phyloP scores from a whole-genome alignment of 2,113 vertebrate genomes.

The Nipponia nippon region DNA sequence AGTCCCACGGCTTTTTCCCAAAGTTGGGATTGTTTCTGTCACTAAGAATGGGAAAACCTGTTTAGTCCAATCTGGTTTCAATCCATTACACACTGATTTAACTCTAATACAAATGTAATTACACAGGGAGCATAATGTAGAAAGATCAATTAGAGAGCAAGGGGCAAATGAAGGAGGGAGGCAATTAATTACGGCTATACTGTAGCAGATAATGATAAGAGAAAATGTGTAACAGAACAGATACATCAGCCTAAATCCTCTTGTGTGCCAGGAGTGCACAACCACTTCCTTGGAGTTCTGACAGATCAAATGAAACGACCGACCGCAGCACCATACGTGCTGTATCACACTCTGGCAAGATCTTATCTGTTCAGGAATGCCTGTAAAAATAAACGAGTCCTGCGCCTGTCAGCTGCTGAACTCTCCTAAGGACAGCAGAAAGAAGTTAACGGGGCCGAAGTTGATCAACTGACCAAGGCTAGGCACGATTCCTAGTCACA shows the following conservation, averaged over 20 bases:
- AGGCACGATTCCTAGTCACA: neutral
- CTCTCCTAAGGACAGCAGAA: neutral
- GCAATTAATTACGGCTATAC: neutral
- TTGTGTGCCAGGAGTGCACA: fast-evolving
- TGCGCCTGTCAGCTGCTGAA: neutral
- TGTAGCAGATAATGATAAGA: neutral
- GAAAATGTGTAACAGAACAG: neutral
- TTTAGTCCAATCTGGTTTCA: neutral
- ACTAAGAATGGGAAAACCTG: neutral
- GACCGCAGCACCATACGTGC: neutral
- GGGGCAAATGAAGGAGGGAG: neutral
- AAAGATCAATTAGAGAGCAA: neutral
- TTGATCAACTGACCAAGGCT: neutral
- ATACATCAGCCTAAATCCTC: neutral
- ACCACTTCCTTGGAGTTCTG: neutral
- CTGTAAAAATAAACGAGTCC: fast-evolving
- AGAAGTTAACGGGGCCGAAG: neutral
- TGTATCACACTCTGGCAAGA: fast-evolving
- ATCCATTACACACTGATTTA: neutral
- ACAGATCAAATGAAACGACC: neutral
- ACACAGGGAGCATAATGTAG: neutral
- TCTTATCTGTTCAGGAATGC: fast-evolving
- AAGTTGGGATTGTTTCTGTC: neutral
- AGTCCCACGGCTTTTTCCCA: fast-evolving
- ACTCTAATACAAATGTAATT: neutral